Evolutionary conservation across 2,888 invertebrate genomes (phyloP).

Genomic region (Diaprepes abbreviatus): DNA sequence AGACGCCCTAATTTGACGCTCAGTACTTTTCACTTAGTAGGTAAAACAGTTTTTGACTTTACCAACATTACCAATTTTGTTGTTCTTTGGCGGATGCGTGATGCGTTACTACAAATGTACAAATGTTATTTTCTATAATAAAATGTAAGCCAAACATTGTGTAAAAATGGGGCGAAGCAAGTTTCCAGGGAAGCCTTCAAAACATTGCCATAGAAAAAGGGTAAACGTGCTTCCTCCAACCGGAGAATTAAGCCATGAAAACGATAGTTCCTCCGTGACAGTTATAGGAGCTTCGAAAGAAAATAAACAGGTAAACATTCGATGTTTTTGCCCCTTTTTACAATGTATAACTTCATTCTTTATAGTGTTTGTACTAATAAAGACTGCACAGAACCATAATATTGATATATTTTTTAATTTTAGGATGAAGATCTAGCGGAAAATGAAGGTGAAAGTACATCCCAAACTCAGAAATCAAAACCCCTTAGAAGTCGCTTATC

Average conservation of each 20-base stretch:
- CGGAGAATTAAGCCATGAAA: constrained; percentile 61
- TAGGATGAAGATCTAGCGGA: constrained; percentile 52
- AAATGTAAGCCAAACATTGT: constrained; percentile 60
- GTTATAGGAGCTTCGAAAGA: constrained; percentile 61
- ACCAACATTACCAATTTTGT: constrained; percentile 45
- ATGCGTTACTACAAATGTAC: constrained; percentile 58
- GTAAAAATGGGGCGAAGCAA: constrained; percentile 81
- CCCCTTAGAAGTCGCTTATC: constrained; percentile 59
- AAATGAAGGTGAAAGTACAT: constrained; percentile 68
- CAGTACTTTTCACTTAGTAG: background rate
- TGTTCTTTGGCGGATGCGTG: constrained; percentile 57
- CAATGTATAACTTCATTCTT: constrained; percentile 17
- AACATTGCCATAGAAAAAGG: constrained; percentile 88
- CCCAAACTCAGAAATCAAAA: constrained; percentile 64
- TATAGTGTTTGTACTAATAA: background rate
- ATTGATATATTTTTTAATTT: constrained; percentile 41
- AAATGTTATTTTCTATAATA: constrained; percentile 54
- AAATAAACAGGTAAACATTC: constrained; percentile 66
- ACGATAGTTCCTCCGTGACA: constrained; percentile 61
- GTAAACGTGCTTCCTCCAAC: constrained; percentile 80
- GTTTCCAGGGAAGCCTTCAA: constrained; percentile 91
- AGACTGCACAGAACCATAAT: background rate
- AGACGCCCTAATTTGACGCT: background rate
- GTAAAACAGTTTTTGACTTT: constrained; percentile 10
- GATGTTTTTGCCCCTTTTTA: constrained; percentile 43